A percentile compares a stretch with the other conserved stretches of the same genome.
These are phyloP conservation scores for Perithous albicinctus DNA, from an alignment of 2,888 invertebrate species.

Conservation along the genomic window DNA sequence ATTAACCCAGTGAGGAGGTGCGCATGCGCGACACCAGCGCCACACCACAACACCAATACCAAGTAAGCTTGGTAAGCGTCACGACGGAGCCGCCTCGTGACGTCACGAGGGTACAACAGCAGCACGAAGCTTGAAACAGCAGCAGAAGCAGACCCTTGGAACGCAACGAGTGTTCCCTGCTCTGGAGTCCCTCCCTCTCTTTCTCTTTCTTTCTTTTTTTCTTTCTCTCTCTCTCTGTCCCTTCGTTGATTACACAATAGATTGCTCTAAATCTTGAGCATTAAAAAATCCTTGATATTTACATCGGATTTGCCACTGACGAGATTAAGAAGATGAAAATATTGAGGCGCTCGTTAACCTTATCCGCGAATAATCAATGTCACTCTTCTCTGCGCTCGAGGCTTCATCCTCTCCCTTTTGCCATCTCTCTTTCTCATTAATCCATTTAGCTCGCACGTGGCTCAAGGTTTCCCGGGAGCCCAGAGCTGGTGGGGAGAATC, in stretches of 20 bases:
- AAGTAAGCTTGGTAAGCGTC: conserved; percentile 32
- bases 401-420: conserved; percentile 18
- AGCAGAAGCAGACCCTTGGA: conserved; percentile 63
- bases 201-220: too few relatives aligned
- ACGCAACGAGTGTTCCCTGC: conserved; percentile 58
- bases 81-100: conserved; percentile 64
- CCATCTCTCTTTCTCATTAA: conserved; percentile 29
- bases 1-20: conserved; percentile 81
- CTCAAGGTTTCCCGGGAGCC: conserved; percentile 52
- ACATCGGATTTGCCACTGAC: neutral
- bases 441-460: conserved; percentile 53
- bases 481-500: conserved; percentile 19
- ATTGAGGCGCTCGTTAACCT: conserved; percentile 46
- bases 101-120: conserved; percentile 60
- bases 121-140: too few relatives aligned
- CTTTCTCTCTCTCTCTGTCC: too few relatives aligned
- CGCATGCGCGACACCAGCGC: conserved; percentile 70
- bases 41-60: neutral
- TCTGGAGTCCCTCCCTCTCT: too few relatives aligned
- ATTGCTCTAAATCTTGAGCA: conserved; percentile 4
- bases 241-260: neutral
- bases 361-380: conserved; percentile 61
- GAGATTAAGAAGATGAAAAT: neutral
- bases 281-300: neutral
- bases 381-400: conserved; percentile 52